Conservation (phyloP, 2,113 vertebrate genomes). For the Aptenodytes forsteri region DNA sequence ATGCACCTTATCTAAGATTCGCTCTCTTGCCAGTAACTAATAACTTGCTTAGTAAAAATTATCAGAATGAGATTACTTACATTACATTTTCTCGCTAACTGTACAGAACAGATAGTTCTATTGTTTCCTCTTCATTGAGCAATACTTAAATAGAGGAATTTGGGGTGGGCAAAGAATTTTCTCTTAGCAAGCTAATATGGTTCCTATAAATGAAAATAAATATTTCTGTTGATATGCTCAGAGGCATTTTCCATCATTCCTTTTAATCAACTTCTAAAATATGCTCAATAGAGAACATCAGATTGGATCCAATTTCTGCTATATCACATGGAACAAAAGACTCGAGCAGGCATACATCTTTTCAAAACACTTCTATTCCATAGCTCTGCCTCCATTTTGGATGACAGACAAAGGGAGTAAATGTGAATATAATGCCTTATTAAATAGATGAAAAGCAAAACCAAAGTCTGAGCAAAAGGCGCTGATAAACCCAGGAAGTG, state of each 20-base stretch:
- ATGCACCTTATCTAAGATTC: not conserved
- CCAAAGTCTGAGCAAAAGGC: not conserved
- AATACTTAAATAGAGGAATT: not conserved
- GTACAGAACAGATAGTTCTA: not conserved
- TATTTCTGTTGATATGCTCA: not conserved
- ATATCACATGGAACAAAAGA: conserved; percentile 26
- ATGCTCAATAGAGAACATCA: not conserved
- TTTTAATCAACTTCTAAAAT: conserved; percentile 22
- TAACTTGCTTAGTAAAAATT: not conserved
- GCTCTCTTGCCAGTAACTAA: not conserved
- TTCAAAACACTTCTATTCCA: not conserved
- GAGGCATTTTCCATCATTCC: not conserved
- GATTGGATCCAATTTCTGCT: not conserved
- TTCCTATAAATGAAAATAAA: not conserved
- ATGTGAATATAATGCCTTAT: not conserved
- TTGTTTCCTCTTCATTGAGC: not conserved
- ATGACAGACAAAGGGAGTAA: conserved; percentile 43
- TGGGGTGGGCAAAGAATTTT: not conserved
- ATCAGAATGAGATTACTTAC: not conserved
- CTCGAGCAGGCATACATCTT: not conserved
- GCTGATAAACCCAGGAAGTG: conserved; percentile 44
- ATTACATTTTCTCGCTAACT: not conserved
- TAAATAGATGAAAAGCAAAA: not conserved
- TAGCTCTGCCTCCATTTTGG: conserved; percentile 64
- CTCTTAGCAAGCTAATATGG: not conserved